Evolutionary conservation across 1,140 invertebrate genomes (phyloP).

Genomic region (Stegodyphus mimosarum): DNA sequence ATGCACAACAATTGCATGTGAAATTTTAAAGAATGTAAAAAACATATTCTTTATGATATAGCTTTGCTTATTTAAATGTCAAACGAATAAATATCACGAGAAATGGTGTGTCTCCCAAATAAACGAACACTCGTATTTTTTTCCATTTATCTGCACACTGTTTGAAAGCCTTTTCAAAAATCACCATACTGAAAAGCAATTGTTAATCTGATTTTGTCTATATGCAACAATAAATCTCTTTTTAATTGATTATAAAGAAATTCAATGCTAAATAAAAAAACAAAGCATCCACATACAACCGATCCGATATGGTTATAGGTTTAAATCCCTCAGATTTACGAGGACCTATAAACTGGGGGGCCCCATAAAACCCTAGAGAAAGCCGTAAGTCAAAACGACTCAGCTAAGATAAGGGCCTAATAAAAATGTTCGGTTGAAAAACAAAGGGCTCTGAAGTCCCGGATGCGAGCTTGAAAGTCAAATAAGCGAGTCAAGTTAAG

Average conservation of each 20-base stretch:
- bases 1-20: too few relatives aligned
- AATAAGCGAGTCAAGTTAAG: constrained; percentile 10
- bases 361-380: constrained; percentile 34
- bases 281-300: constrained; percentile 9
- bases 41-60: too few relatives aligned
- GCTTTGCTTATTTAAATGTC: too few relatives aligned
- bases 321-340: constrained; percentile 50
- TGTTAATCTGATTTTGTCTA: constrained; percentile 41
- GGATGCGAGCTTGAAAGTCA: constrained; percentile 25
- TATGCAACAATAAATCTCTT: constrained; percentile 34
- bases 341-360: constrained; percentile 33
- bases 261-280: constrained; percentile 4
- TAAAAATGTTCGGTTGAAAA: constrained; percentile 26
- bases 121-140: not conserved
- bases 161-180: constrained; percentile 48
- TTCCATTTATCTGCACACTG: not conserved
- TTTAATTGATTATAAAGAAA: constrained; percentile 54
- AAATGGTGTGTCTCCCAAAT: too few relatives aligned
- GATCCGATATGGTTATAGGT: constrained; percentile 47
- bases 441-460: constrained; percentile 23
- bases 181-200: not conserved
- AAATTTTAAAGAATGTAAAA: too few relatives aligned
- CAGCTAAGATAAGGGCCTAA: constrained; percentile 40
- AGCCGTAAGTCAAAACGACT: constrained; percentile 37
- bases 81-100: too few relatives aligned